Conservation (phyloP, 2,888 invertebrate species). For the Pheosia gnoma region DNA sequence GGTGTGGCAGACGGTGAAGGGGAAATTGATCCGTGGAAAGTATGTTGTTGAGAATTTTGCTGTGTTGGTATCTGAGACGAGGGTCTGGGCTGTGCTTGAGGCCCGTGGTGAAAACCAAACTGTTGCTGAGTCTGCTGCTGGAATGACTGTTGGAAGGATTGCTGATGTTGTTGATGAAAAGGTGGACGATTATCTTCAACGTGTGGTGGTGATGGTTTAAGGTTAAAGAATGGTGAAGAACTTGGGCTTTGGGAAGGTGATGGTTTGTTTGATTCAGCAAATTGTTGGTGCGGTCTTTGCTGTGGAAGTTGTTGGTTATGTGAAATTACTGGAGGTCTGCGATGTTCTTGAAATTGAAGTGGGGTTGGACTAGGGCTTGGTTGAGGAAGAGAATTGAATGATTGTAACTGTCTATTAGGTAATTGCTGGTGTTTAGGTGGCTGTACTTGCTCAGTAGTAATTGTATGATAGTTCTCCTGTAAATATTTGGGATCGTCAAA, state of each 20-base stretch:
- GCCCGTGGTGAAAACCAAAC: slow-evolving; percentile 76
- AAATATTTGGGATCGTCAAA: slow-evolving; percentile 81
- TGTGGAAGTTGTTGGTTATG: slow-evolving; percentile 80
- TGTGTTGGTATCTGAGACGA: slow-evolving; percentile 54
- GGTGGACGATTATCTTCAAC: slow-evolving; percentile 70
- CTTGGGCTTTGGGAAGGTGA: slow-evolving; percentile 63
- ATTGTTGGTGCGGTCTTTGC: slow-evolving; percentile 68
- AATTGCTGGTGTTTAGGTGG: slow-evolving; percentile 70
- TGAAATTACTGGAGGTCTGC: slow-evolving; percentile 62
- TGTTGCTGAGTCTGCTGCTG: slow-evolving; percentile 67
- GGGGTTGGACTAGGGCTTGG: slow-evolving; percentile 65
- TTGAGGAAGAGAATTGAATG: slow-evolving; percentile 60
- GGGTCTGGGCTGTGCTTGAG: slow-evolving; percentile 62
- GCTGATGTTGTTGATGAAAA: slow-evolving; percentile 61
- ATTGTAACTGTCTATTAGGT: slow-evolving; percentile 64
- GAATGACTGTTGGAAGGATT: slow-evolving; percentile 47
- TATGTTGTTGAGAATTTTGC: slow-evolving; percentile 42
- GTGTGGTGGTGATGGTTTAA: slow-evolving; percentile 75
- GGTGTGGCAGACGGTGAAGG: slow-evolving; percentile 63
- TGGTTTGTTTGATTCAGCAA: slow-evolving; percentile 69
- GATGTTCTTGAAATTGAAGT: slow-evolving; percentile 66
- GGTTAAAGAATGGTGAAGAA: slow-evolving; percentile 72
- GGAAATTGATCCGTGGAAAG: slow-evolving; percentile 54
- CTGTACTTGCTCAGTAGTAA: slow-evolving; percentile 77
- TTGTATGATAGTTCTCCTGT: slow-evolving; percentile 82